Base-by-base conservation (phyloP, 2,797 vertebrate genomes). In the Jordanella pulchra region DNA sequence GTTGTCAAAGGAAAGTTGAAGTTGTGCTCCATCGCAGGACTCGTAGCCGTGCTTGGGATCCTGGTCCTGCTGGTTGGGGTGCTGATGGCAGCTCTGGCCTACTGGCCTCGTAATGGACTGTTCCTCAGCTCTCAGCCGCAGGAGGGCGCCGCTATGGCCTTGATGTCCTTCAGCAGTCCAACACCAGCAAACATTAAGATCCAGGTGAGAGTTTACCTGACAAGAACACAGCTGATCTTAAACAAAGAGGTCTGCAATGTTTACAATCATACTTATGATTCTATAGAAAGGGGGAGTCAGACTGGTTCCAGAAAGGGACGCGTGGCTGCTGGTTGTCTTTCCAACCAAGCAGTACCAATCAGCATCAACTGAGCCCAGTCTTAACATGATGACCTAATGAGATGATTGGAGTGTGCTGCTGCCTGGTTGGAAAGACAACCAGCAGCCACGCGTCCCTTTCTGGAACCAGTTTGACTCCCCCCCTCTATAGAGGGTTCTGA, bases 1-100 rank as follows among this genome's bases (percentile, higher is more conserved):
- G 97, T 99, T 73, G 97, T 94, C 15, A 98, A 97, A 81, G 97
- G 96, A 78, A 98, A 96, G 88, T 80, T 99, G 58, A 96, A 97
- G 85, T 87, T 99, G 25, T 96, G 95, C 77, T 99, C 97, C 0
- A 0, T 96, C 56, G 96, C 97, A 0, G 97, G 97, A 7, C 89
- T 99, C 3, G 94, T 98, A 0, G 97, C 97, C 0, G 94, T 93
- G 3, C 90, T 96, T 9, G 97, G 97, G 53, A 93, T 99, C 71
- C 83, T 98, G 53, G 95, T 99, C 67, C 90, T 99, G 76, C 79
- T 99, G 72, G 93, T 96, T 77, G 97, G 97, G 18, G 93, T 96
- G 1, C 91, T 96, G 68, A 94, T 98, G 94, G 97, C 97, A 0
- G 94, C 97, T 68, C 88, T 99, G 87, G 97, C 97, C 70, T 99